Percentiles rank a stretch among this genome's conserved stretches.
These are phyloP conservation scores for Blennius ocellaris DNA, from an alignment of 2,113 vertebrate species.

Conservation along the genomic window DNA sequence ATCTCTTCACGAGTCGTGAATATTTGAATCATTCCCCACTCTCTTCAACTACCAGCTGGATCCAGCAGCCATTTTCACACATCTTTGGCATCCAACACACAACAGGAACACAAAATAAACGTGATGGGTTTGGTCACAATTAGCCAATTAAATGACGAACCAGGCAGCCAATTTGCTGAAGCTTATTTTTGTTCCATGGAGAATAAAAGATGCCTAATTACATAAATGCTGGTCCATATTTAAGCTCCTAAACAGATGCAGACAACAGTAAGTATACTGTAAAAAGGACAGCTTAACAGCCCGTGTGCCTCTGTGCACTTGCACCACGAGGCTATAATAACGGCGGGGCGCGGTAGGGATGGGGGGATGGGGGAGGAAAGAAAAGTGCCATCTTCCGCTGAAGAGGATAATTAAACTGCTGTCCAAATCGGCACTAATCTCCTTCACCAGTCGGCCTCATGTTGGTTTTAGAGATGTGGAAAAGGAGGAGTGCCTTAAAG, in stretches of 20 bases:
- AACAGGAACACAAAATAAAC: slow-evolving; percentile 6
- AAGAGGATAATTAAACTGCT: slow-evolving; percentile 79
- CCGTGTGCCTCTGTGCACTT: slow-evolving; percentile 15
- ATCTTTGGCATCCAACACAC: slow-evolving; percentile 37
- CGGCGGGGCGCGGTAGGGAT: slow-evolving; percentile 20
- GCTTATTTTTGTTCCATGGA: slow-evolving; percentile 61
- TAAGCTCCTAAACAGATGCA: slow-evolving; percentile 75
- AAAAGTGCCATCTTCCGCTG: slow-evolving; percentile 64
- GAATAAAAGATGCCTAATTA: slow-evolving; percentile 76
- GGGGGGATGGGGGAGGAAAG: slow-evolving; percentile 12
- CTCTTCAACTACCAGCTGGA: slow-evolving; percentile 3
- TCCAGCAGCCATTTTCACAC: slow-evolving; percentile 2
- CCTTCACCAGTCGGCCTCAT: slow-evolving; percentile 40
- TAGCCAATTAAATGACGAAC: slow-evolving; percentile 63
- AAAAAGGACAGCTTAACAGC: slow-evolving; percentile 63
- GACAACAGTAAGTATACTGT: slow-evolving; percentile 69
- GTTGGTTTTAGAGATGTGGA: not conserved
- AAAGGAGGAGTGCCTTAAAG: not conserved
- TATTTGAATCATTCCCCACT: not conserved
- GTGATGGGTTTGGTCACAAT: slow-evolving; percentile 52
- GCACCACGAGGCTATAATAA: slow-evolving; percentile 42
- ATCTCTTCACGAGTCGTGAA: not conserved
- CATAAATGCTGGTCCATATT: slow-evolving; percentile 58
- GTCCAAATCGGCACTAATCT: slow-evolving; percentile 75
- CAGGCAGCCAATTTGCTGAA: slow-evolving; percentile 63